Evolutionary conservation across 2,888 invertebrate species (phyloP).

Genomic region (Digitonthophagus gazella): DNA sequence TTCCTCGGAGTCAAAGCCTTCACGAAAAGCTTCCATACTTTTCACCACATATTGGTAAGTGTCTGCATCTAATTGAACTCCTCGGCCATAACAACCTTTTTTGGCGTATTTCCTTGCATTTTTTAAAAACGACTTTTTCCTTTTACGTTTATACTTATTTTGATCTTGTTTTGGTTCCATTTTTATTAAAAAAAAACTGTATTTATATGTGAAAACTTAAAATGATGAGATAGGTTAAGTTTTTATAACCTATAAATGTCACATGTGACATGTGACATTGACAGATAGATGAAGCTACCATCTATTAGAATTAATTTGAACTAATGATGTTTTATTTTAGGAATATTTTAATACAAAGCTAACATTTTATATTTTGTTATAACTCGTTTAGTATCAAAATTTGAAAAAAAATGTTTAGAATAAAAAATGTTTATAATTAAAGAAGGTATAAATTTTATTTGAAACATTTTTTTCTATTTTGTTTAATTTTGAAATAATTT

Average conservation of each 20-base stretch:
- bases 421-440: no score
- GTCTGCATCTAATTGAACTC: constrained; percentile 68
- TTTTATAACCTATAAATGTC: neutral
- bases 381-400: no score
- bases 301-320: neutral
- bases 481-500: no score
- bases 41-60: constrained; percentile 75
- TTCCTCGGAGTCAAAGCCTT: constrained; percentile 66
- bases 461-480: no score
- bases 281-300: neutral
- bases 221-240: neutral
- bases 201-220: no score
- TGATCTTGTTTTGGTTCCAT: constrained; percentile 11
- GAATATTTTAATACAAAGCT: no score
- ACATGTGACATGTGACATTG: neutral
- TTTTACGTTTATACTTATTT: constrained; percentile 48
- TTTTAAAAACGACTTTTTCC: constrained; percentile 64
- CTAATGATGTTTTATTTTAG: neutral
- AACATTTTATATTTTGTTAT: no score
- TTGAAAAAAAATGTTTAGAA: no score
- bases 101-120: constrained; percentile 77
- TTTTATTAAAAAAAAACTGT: no score
- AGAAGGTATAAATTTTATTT: no score
- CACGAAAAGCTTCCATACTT: constrained; percentile 69
- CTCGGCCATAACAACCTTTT: constrained; percentile 69